phyloP scores from a whole-genome alignment of 2,888 invertebrate genomes.

The Acrocyrtus sp. region DNA sequence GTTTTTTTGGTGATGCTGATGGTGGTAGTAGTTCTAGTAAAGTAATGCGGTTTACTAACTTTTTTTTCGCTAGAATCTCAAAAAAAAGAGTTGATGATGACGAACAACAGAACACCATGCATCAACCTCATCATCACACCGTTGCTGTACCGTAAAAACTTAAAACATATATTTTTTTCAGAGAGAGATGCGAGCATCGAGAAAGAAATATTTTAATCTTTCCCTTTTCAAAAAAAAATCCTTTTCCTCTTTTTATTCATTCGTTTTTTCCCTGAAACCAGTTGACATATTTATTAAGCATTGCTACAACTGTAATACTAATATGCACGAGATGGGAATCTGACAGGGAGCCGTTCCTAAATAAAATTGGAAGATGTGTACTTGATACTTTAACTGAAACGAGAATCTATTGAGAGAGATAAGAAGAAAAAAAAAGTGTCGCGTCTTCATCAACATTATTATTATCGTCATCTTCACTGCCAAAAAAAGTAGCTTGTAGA shows the following conservation, averaged over 20 bases:
- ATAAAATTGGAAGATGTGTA: no score
- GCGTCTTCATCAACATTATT: no score
- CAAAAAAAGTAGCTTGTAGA: no score
- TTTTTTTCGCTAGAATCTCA: conserved; percentile 27
- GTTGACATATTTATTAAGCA: conserved; percentile 38
- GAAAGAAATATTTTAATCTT: conserved; percentile 25
- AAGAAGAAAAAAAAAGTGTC: no score
- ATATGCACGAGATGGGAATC: conserved; percentile 4
- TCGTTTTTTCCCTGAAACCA: conserved; percentile 13
- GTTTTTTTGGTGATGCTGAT: no score
- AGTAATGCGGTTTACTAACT: conserved; percentile 36
- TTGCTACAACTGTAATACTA: no score
- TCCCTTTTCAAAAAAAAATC: not conserved
- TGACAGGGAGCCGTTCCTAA: no score
- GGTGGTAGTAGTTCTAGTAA: not conserved
- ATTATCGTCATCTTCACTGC: no score
- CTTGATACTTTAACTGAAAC: no score
- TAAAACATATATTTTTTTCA: not conserved
- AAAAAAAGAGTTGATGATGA: conserved; percentile 42
- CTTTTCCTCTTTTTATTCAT: conserved; percentile 12
- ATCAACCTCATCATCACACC: conserved; percentile 11
- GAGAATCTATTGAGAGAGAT: no score
- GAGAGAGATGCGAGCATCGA: not conserved
- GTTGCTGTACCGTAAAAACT: not conserved
- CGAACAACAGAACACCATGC: conserved; percentile 24